These are phyloP conservation scores for Drosophila elegans DNA, from an alignment of 1,140 invertebrate genomes.

Conservation along the genomic window DNA sequence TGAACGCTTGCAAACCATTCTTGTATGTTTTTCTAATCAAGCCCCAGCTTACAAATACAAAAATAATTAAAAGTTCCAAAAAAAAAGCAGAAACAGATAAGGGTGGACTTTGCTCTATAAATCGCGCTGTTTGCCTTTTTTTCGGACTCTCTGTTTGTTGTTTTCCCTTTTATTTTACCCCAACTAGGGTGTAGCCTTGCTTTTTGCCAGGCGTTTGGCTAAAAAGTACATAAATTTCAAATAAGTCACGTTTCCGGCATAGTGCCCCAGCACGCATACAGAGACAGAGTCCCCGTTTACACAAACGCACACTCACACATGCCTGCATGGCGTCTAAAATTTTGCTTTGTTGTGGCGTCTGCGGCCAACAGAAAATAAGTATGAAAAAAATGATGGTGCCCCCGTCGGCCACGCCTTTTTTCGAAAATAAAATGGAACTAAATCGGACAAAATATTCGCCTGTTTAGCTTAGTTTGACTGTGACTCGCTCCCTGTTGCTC, in stretches of 20 bases:
- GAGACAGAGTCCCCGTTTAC: slow-evolving; percentile 7
- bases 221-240: slow-evolving; percentile 82
- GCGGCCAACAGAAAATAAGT: slow-evolving; percentile 52
- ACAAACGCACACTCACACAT: background rate
- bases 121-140: slow-evolving; percentile 37
- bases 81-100: slow-evolving; percentile 29
- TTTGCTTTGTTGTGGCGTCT: slow-evolving; percentile 77
- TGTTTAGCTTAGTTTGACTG: slow-evolving; percentile 17
- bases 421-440: slow-evolving; percentile 32
- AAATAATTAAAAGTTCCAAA: slow-evolving; percentile 44
- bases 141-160: slow-evolving; percentile 6
- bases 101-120: slow-evolving; percentile 50
- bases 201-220: slow-evolving; percentile 42
- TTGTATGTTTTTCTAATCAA: slow-evolving; percentile 73
- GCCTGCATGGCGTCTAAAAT: slow-evolving; percentile 41
- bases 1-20: slow-evolving; percentile 7
- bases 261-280: slow-evolving; percentile 33
- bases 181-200: slow-evolving; percentile 43
- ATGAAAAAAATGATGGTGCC: slow-evolving; percentile 15
- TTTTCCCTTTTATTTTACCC: slow-evolving; percentile 26
- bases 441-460: slow-evolving; percentile 45
- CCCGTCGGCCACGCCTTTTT: slow-evolving; percentile 1
- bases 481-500: background rate
- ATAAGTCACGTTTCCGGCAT: slow-evolving; percentile 80
- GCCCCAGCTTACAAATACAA: slow-evolving; percentile 34